Base-by-base conservation (phyloP, 1,140 invertebrate genomes). In the Elysia chlorotica region DNA sequence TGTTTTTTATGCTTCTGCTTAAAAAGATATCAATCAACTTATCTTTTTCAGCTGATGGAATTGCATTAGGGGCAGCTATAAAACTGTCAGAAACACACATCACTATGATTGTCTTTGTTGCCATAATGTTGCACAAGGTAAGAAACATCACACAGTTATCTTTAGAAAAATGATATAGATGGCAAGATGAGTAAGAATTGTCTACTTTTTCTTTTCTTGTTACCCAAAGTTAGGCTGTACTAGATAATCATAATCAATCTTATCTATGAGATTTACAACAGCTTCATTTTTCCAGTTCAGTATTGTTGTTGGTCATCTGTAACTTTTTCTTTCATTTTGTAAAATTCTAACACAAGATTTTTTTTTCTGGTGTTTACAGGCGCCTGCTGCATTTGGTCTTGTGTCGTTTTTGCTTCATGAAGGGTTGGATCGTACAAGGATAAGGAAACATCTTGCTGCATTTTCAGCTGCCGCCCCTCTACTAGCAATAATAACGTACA, bases 61-160 rank as follows among this genome's bases (percentile, higher is more conserved):
- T 99, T 41, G 97, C 98, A 2, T 87, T 99, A 19, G 98, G 98
- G 59, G 97, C 96, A 30, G 97, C 98, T 0, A 96, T 96, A 0
- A 95, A 95, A 0, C 96, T 96, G 0, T 93, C 94, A 4, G 95
- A 98, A 82, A 91, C 95, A 25, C 96, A 98, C 83, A 95, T 99
- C 2, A 97, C 99, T 89, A 92, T 97, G 80, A 97, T 99, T 76
- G 96, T 99, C 25, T 99, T 99, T 87, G 73, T 90, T 35, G 98
- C 98, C 31, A 99, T 99, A 76, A 99, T 99, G 96, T 89, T 99
- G 21, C 98, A 99, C 83, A 99, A 99, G 89, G 93, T 93, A 87
- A 76, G 61, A n/a, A n/a, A n/a, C n/a, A n/a, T n/a, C n/a, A n/a
- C n/a, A n/a, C n/a, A n/a, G n/a, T n/a, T n/a, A n/a, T n/a, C n/a